These are phyloP conservation scores for Brachyopa scutellaris DNA, from an alignment of 2,888 invertebrate genomes.

Conservation along the genomic window DNA sequence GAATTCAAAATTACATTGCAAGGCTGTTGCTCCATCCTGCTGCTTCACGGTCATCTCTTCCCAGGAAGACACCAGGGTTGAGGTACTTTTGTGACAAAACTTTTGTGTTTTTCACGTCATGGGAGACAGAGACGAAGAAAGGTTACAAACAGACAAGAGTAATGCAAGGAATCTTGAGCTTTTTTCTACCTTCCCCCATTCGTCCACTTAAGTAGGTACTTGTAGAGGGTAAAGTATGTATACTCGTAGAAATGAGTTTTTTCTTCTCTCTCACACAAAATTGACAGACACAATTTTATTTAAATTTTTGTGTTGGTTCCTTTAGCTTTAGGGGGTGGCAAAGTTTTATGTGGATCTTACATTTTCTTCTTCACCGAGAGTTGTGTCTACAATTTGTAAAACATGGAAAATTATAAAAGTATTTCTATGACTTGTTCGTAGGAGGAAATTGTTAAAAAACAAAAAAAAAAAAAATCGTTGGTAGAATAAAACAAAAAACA, in stretches of 20 bases:
- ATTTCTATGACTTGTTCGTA: slow-evolving; percentile 31
- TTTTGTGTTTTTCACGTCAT: slow-evolving; percentile 18
- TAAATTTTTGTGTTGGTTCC: slow-evolving; percentile 1
- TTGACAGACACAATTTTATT: slow-evolving; percentile 47
- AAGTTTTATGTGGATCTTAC: slow-evolving; percentile 46
- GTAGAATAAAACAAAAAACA: neutral
- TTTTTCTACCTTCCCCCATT: neutral
- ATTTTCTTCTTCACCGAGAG: slow-evolving; percentile 49
- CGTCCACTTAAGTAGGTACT: slow-evolving; percentile 45
- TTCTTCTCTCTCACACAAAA: slow-evolving; percentile 1
- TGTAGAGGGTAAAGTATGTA: slow-evolving; percentile 33
- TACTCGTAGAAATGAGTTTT: slow-evolving; percentile 43
- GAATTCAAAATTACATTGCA: slow-evolving; percentile 47
- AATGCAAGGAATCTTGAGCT: slow-evolving; percentile 5
- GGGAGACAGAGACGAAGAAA: neutral
- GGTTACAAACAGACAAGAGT: neutral
- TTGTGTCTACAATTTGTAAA: slow-evolving; percentile 58
- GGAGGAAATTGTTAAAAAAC: slow-evolving; percentile 34
- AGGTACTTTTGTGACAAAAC: slow-evolving; percentile 29
- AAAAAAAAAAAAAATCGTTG: slow-evolving; percentile 4
- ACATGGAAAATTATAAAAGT: slow-evolving; percentile 44
- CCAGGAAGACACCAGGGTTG: neutral
- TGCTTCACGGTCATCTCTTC: neutral
- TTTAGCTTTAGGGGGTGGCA: neutral
- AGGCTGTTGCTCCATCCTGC: slow-evolving; percentile 21